Evolutionary conservation across 1,140 invertebrate species (phyloP).

Genomic region (Bemisia tabaci): DNA sequence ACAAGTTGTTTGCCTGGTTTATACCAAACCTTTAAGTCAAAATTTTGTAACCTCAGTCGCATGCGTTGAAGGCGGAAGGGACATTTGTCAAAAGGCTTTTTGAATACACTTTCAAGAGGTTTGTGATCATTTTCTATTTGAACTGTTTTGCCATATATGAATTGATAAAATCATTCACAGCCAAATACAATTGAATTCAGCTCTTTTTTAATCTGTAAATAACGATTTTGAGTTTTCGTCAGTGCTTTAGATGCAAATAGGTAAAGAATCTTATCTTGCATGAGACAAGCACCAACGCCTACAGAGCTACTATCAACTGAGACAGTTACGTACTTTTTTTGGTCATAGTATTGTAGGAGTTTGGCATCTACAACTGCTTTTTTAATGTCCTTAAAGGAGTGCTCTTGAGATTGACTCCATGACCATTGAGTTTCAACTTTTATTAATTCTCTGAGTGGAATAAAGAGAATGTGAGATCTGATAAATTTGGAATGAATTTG

Average conservation of each 20-base stretch:
- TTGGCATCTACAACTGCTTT: background rate
- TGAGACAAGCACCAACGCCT: conserved; percentile 30
- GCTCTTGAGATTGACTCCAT: background rate
- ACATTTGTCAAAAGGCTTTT: conserved; percentile 29
- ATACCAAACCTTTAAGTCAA: conserved; percentile 27
- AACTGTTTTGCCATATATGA: conserved; percentile 25
- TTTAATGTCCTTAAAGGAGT: background rate
- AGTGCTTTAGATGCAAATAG: conserved; percentile 25
- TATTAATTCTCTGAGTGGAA: too few species aligned
- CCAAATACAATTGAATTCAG: conserved; percentile 26
- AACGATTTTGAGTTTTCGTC: conserved; percentile 26
- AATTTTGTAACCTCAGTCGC: conserved; percentile 28
- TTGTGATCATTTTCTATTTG: conserved; percentile 32
- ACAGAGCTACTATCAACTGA: conserved; percentile 28
- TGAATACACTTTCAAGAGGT: conserved; percentile 28
- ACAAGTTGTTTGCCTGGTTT: background rate
- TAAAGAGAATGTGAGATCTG: background rate
- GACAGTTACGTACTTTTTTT: conserved; percentile 22
- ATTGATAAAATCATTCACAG: conserved; percentile 26
- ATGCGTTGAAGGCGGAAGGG: conserved; percentile 30
- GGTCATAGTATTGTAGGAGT: background rate
- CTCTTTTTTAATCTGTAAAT: conserved; percentile 34
- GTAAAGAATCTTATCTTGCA: conserved; percentile 26
- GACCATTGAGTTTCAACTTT: background rate
- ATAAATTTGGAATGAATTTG: conserved; percentile 5